Evolutionary conservation across 2,113 vertebrate species (phyloP).

Genomic region (Oreamnos americanus): DNA sequence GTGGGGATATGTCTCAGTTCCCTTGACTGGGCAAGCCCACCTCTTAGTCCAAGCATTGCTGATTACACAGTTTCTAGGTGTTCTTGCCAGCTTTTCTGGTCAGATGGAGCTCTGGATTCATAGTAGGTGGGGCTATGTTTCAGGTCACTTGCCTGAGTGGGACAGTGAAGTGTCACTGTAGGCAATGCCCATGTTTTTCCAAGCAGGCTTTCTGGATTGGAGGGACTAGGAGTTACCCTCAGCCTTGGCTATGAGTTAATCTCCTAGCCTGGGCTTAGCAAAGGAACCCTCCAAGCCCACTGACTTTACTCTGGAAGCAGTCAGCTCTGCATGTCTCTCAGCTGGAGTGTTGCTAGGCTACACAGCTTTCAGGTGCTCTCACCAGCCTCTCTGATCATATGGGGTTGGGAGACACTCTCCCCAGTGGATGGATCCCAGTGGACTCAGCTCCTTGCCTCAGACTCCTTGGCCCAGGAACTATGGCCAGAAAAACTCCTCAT

Average conservation of each 20-base stretch:
- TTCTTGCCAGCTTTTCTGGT: neutral
- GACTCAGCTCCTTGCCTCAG: neutral
- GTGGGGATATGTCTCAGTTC: neutral
- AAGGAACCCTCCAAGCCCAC: neutral
- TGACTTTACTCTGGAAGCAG: neutral
- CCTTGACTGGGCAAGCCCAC: neutral
- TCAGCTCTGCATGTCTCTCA: neutral
- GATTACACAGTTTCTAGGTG: neutral
- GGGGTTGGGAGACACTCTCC: neutral
- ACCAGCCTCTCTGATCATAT: neutral
- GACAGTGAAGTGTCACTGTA: neutral
- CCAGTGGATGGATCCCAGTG: neutral
- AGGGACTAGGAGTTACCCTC: neutral
- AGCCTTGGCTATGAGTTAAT: neutral
- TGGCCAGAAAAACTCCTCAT: neutral
- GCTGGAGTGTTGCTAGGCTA: neutral
- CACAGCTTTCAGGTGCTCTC: neutral
- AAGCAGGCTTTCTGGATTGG: neutral
- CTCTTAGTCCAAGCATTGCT: neutral
- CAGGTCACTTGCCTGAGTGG: neutral
- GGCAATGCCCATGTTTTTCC: neutral
- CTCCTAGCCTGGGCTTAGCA: neutral
- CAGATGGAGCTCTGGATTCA: neutral
- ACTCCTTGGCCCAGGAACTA: neutral
- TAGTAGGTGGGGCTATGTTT: neutral